phyloP scores from a whole-genome alignment of 1,140 invertebrate species.

The Nasonia vitripennis region DNA sequence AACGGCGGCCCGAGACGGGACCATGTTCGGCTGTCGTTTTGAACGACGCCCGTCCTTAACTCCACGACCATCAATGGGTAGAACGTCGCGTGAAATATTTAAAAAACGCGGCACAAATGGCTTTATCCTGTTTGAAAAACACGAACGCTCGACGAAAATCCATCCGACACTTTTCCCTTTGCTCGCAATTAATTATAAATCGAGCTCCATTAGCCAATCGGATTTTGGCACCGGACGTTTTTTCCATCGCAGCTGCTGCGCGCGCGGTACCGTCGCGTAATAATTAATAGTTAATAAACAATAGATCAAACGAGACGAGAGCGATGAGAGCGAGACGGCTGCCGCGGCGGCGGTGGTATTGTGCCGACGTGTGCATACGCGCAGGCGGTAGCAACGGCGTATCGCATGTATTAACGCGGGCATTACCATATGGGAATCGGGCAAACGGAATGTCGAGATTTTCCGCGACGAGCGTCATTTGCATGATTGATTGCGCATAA shows the following conservation, averaged over 20 bases:
- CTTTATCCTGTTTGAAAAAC: too few relatives aligned
- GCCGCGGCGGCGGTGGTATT: slow-evolving; percentile 18
- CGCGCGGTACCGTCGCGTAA: slow-evolving; percentile 40
- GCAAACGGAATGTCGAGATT: slow-evolving; percentile 67
- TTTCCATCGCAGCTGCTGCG: background rate
- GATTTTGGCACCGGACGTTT: too few relatives aligned
- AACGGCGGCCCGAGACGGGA: background rate
- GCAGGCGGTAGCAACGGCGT: slow-evolving; percentile 26
- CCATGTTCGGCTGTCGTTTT: slow-evolving; percentile 20
- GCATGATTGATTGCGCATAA: slow-evolving; percentile 71
- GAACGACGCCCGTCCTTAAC: slow-evolving; percentile 5
- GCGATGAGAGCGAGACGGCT: slow-evolving; percentile 49
- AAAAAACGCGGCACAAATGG: too few relatives aligned
- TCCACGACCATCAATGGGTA: background rate
- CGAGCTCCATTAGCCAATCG: too few relatives aligned
- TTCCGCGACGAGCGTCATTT: slow-evolving; percentile 65
- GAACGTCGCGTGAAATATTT: background rate
- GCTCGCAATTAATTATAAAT: too few relatives aligned
- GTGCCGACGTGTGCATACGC: slow-evolving; percentile 37
- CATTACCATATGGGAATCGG: slow-evolving; percentile 68
- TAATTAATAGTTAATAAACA: slow-evolving; percentile 70
- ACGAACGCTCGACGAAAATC: too few relatives aligned
- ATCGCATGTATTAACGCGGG: slow-evolving; percentile 65
- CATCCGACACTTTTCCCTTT: too few relatives aligned
- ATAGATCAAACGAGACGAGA: slow-evolving; percentile 51